Evolutionary conservation across 1,140 invertebrate genomes (phyloP), one percentile per base, ranked within the genome.

Genomic region (Spodoptera frugiperda): DNA sequence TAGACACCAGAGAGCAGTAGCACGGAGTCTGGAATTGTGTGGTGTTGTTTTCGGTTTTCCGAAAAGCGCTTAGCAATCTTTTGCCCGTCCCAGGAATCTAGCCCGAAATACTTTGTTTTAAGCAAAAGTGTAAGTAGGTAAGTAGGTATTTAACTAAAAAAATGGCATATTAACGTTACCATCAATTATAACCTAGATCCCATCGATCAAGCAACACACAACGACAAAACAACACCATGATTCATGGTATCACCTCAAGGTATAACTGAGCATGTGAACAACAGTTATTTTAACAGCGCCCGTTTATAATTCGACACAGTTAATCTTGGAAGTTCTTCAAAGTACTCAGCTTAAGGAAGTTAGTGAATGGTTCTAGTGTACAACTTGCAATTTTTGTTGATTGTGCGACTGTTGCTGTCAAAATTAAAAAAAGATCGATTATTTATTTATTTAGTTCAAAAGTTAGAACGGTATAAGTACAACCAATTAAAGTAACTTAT

Each of bases 251-350:
- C 65, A 53, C 49, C 48, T 2, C 25, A 68, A 25, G 48, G 48
- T 68, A 53, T 15, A 30, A 46, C 49, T 67, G 46, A 53, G 44
- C 63, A 48, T 67, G 21, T 33, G 25, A 33, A 68, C 33, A 53
- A 53, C 48, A 53, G 65, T 68, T 33, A 33, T 68, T 68, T 51
- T 53, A 53, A n/a, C 48, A 8, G 33, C 33, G 33, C 49, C 25
- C 3, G 48, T 53, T 51, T 39, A 10, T 12, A 53, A 68, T 68
- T 68, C 65, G 65, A 53, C 65, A 53, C 49, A 25, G n/a, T 25
- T 33, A 68, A 68, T 68, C 9, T 53, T 19, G 1, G 33, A 10
- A 68, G 25, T 19, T 8, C 11, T 67, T 17, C 12, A 3, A 14
- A 17, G 19, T 19, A 46, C 33, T 39, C 1, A 19, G 59, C 0